These are phyloP conservation scores for Ifrita kowaldi DNA, from an alignment of 2,113 vertebrate species.

Conservation along the genomic window DNA sequence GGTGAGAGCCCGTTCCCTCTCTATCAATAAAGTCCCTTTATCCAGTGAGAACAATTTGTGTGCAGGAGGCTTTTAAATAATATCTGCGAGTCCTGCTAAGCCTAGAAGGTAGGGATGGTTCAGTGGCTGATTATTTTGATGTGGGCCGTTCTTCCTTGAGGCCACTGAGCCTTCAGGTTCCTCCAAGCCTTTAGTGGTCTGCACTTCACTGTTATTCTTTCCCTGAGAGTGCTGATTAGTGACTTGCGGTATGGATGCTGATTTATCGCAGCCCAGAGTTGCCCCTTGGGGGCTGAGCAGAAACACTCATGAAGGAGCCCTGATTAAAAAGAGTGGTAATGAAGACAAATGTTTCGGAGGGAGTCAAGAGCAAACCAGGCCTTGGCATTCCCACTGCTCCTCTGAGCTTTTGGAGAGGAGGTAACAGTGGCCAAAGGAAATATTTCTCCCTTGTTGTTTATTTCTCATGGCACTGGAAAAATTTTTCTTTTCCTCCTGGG, in stretches of 20 bases:
- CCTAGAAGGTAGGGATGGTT: constrained; percentile 49
- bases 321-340: constrained; percentile 86
- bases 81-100: not conserved
- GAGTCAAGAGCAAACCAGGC: constrained; percentile 76
- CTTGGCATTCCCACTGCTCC: constrained; percentile 77
- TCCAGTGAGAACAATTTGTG: constrained; percentile 16
- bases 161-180: constrained; percentile 59
- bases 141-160: constrained; percentile 57
- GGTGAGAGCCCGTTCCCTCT: not conserved
- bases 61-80: constrained; percentile 39
- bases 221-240: constrained; percentile 82
- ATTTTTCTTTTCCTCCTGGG: constrained; percentile 84
- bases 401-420: constrained; percentile 78
- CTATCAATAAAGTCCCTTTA: not conserved
- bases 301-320: constrained; percentile 80
- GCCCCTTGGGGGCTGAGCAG: constrained; percentile 80
- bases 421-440: constrained; percentile 82
- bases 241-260: constrained; percentile 80
- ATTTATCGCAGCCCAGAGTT: constrained; percentile 80
- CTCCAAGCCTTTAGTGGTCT: constrained; percentile 73
- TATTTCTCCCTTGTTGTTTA: constrained; percentile 82
- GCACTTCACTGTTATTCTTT: constrained; percentile 77
- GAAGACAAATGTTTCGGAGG: constrained; percentile 83
- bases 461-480: constrained; percentile 85
- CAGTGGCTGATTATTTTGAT: constrained; percentile 40